A percentile compares a stretch with the other conserved stretches of the same genome.
Conservation (phyloP, 2,797 vertebrate genomes). For the Semotilus atromaculatus region DNA sequence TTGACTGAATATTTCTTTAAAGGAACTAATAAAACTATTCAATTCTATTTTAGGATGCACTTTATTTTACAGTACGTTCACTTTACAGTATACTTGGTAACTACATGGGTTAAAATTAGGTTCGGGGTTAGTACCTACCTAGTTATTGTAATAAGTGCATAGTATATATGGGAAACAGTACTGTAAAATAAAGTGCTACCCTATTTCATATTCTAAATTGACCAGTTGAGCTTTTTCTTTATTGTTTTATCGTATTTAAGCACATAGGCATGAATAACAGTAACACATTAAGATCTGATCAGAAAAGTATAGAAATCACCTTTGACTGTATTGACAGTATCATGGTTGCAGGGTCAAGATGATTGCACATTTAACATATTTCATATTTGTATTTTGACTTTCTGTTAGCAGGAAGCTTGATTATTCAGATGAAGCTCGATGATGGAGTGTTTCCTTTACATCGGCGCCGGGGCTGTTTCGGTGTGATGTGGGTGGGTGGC, state of each 20-base stretch:
- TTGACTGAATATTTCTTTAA: neutral
- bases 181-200: neutral
- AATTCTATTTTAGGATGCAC: neutral
- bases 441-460: slow-evolving; percentile 17
- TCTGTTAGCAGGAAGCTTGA: neutral
- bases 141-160: too few species aligned
- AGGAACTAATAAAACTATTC: neutral
- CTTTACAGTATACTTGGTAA: too few species aligned
- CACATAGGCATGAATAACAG: neutral
- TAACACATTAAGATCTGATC: neutral
- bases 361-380: slow-evolving; percentile 4
- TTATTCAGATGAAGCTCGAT: neutral
- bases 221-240: neutral
- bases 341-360: neutral
- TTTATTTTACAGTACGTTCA: too few species aligned
- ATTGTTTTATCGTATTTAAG: neutral
- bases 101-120: too few species aligned
- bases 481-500: slow-evolving; percentile 45
- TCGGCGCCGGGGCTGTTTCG: neutral
- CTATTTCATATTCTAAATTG: neutral
- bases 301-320: neutral
- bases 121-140: neutral
- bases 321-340: neutral
- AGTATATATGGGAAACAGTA: too few species aligned
- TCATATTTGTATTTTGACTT: neutral